These are phyloP conservation scores for Cavia porcellus DNA, from an alignment of 2,113 vertebrate species.

Conservation along the genomic window DNA sequence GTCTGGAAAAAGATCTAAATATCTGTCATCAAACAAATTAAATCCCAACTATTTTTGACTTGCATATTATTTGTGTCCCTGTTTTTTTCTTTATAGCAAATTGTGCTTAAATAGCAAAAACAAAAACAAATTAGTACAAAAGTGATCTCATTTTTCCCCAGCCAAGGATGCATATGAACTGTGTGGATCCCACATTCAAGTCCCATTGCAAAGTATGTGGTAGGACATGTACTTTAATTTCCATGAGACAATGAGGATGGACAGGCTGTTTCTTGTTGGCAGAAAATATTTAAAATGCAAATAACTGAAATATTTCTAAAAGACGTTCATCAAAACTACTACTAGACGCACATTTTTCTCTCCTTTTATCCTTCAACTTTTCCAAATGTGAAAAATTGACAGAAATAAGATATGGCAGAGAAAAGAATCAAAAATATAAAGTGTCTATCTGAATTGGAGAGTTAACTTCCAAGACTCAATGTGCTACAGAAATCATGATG, in stretches of 20 bases:
- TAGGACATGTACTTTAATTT: neutral
- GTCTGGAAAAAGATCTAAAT: neutral
- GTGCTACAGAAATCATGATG: fast-evolving
- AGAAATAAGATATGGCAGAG: neutral
- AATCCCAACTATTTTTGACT: neutral
- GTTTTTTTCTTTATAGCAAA: neutral
- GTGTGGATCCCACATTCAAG: neutral
- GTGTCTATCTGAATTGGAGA: neutral
- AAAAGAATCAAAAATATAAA: neutral
- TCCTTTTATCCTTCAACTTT: conserved; percentile 3
- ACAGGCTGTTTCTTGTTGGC: neutral
- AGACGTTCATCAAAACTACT: neutral
- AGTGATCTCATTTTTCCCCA: neutral
- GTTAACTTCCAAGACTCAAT: neutral
- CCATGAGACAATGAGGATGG: neutral
- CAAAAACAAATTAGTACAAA: neutral
- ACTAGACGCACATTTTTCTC: neutral
- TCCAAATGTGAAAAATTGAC: neutral
- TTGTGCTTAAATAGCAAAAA: neutral
- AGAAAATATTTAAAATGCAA: neutral
- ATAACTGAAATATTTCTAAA: neutral
- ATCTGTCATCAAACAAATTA: neutral
- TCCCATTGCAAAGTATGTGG: neutral
- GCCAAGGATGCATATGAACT: neutral
- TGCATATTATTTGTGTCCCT: neutral